Evolutionary conservation across 2,888 invertebrate genomes (phyloP), one percentile per base, ranked within the genome.

Genomic region (Clivina fossor): DNA sequence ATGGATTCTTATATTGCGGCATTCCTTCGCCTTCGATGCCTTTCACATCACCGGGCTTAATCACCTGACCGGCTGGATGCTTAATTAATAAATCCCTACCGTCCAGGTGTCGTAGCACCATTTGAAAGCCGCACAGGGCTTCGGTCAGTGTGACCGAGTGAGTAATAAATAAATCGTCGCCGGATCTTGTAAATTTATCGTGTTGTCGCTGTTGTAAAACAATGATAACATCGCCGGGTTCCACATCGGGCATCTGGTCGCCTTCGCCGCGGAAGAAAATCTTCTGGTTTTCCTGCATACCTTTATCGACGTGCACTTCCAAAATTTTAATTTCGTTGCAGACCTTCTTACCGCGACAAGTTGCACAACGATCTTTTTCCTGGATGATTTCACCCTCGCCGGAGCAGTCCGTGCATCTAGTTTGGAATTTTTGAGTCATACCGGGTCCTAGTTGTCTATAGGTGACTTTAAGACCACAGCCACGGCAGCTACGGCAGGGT

Each of bases 171-270:
- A 90, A 76, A 71, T 90, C 88, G 69, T 87, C 82, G 47, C 85
- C 86, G 56, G 82, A 82, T 60, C 96, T 80, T 68, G 86, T 82
- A 74, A 93, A 96, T 33, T 78, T 68, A 3, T 86, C 82, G 75
- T 96, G 93, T 5, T 84, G 80, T 68, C 87, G 86, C 70, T 87
- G 86, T 68, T 90, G 85, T 56, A 96, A 74, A 33, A 95, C 81
- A 66, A 95, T 90, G 49, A 94, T 83, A 24, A 96, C 87, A 78
- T 96, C 93, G 7, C 95, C 95, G 11, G 91, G 84, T 65, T 90
- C 88, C 26, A 88, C 81, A 59, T 86, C 89, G 49, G 92, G 90
- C 77, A 88, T 81, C 68, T 95, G 94, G 72, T 96, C 92, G 24
- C 95, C 95, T 75, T 94, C 93, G 28, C 90, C 89, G 62, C 86